phyloP scores from a whole-genome alignment of 2,797 vertebrate genomes.

The Hozukius guyotensis region DNA sequence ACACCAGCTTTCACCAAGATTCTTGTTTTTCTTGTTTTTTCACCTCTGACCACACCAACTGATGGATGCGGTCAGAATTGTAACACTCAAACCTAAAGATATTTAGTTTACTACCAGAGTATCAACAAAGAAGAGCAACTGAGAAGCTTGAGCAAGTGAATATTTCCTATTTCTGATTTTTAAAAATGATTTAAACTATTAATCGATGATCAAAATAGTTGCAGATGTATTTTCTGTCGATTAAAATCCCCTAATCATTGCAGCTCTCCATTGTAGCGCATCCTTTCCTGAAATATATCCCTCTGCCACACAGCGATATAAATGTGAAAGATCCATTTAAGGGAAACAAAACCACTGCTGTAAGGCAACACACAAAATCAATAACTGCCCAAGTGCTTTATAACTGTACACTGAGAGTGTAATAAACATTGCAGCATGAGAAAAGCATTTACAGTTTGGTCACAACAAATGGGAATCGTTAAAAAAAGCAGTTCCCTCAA shows the following conservation, averaged over 20 bases:
- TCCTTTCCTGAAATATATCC: background rate
- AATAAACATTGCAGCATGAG: conserved; percentile 11
- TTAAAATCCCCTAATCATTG: background rate
- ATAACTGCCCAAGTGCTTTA: conserved; percentile 32
- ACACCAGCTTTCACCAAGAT: background rate
- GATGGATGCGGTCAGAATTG: too few relatives aligned
- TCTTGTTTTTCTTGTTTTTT: background rate
- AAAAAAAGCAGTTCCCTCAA: conserved; percentile 9
- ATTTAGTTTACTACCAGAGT: background rate
- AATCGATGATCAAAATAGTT: background rate
- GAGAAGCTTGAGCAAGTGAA: background rate
- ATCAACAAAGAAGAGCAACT: background rate
- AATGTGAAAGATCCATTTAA: background rate
- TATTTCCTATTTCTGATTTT: background rate
- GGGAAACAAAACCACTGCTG: background rate
- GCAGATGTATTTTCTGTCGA: background rate
- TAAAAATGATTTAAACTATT: background rate
- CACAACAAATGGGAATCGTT: conserved; percentile 50
- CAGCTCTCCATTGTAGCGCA: background rate
- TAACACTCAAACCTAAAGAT: background rate
- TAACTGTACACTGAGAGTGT: conserved; percentile 10
- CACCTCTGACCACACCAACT: background rate
- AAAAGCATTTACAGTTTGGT: conserved; percentile 69
- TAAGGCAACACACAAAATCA: conserved; percentile 14
- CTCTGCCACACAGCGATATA: background rate